These are phyloP conservation scores for Haemorhous mexicanus DNA, from an alignment of 2,113 vertebrate genomes.

Conservation along the genomic window DNA sequence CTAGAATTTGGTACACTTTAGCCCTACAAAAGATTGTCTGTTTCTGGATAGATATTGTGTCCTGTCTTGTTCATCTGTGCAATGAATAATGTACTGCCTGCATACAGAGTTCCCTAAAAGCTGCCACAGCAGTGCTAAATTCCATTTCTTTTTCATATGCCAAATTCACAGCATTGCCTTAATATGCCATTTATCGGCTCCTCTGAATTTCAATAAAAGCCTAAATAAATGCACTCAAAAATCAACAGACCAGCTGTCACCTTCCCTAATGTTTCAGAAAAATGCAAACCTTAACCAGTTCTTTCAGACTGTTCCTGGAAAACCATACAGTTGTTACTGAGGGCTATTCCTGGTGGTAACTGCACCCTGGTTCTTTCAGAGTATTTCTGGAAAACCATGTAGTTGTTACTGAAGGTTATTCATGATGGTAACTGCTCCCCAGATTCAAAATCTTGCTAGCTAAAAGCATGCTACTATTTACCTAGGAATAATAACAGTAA, in stretches of 20 bases:
- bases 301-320: neutral
- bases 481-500: neutral
- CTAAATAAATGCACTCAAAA: neutral
- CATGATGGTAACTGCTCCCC: neutral
- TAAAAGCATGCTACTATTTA: neutral
- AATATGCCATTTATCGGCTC: neutral
- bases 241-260: neutral
- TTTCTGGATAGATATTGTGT: neutral
- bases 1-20: neutral
- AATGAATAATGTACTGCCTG: neutral
- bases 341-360: neutral
- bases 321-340: neutral
- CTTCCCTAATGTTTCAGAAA: neutral
- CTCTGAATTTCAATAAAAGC: conserved; percentile 19
- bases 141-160: neutral
- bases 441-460: neutral
- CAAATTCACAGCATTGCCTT: conserved; percentile 12
- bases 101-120: neutral
- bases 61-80: neutral
- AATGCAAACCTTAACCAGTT: neutral
- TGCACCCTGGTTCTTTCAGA: neutral
- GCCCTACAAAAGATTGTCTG: neutral
- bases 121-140: neutral
- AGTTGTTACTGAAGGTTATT: neutral
- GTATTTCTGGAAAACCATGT: neutral